Percentiles rank a stretch among this genome's conserved stretches.
These are phyloP conservation scores for Egretta garzetta DNA, from an alignment of 2,113 vertebrate species.

Conservation along the genomic window DNA sequence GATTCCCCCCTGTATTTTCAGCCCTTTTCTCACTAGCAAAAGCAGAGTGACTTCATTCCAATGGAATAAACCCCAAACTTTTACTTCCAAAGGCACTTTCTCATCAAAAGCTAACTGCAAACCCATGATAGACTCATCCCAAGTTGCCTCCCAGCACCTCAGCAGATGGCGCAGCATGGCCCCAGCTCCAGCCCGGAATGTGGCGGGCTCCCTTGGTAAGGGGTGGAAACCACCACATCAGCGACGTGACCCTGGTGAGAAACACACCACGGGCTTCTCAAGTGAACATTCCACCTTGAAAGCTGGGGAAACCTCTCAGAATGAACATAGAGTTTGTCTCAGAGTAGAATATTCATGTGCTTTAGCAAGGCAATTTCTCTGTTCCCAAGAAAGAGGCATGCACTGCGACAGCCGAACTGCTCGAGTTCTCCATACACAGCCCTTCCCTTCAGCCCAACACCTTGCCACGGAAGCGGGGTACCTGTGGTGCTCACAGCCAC, in stretches of 20 bases:
- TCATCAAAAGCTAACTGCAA: background rate
- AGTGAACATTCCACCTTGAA: rapidly evolving
- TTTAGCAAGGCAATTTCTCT: background rate
- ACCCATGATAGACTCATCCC: rapidly evolving
- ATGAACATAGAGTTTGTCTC: background rate
- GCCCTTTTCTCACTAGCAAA: background rate
- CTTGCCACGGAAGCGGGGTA: rapidly evolving
- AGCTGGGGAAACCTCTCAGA: background rate
- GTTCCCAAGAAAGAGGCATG: background rate
- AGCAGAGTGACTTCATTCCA: background rate
- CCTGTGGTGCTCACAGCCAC: background rate
- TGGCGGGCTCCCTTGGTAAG: background rate
- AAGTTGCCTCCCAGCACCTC: background rate
- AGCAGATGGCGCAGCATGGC: background rate
- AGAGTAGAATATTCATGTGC: rapidly evolving
- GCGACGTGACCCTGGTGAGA: rapidly evolving
- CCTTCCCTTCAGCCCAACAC: background rate
- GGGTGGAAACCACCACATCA: background rate
- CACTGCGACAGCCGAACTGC: rapidly evolving
- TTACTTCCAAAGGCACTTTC: background rate
- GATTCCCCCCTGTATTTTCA: background rate
- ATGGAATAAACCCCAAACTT: background rate
- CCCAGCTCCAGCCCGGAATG: background rate
- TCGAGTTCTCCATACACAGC: rapidly evolving
- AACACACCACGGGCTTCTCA: rapidly evolving